Percentiles rank a stretch among this genome's conserved stretches.
These are phyloP conservation scores for Orbicella faveolata DNA, from an alignment of 64 coral and sea anemone genomes.

Conservation along the genomic window DNA sequence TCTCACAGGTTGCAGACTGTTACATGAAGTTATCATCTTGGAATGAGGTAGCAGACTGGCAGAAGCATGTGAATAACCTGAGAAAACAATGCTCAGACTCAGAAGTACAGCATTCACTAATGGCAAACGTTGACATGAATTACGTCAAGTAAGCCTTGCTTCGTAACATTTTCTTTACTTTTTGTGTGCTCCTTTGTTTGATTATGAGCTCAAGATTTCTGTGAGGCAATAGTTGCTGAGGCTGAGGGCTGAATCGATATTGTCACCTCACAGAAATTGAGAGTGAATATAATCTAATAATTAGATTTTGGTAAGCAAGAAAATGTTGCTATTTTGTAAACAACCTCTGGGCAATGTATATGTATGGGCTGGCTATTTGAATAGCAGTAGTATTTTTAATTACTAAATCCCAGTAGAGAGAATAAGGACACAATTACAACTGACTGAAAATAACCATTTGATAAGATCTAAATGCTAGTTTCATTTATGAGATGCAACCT, in stretches of 20 bases:
- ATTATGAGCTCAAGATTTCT: neutral
- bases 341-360: too few relatives aligned
- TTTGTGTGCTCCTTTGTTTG: neutral
- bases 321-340: too few relatives aligned
- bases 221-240: too few relatives aligned
- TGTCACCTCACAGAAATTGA: too few relatives aligned
- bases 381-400: too few relatives aligned
- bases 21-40: constrained; percentile 90
- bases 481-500: neutral
- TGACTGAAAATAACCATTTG: too few relatives aligned
- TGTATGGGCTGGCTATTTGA: too few relatives aligned
- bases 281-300: too few relatives aligned
- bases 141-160: constrained; percentile 76
- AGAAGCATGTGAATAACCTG: constrained; percentile 67
- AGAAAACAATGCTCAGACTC: constrained; percentile 70
- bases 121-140: constrained; percentile 82
- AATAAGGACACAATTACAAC: too few relatives aligned
- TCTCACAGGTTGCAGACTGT: constrained; percentile 77
- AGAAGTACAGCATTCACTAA: constrained; percentile 75
- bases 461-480: neutral
- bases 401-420: too few relatives aligned
- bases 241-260: too few relatives aligned
- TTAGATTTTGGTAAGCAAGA: too few relatives aligned
- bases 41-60: constrained; percentile 91
- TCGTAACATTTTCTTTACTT: neutral